phyloP scores from a whole-genome alignment of 2,888 invertebrate genomes.

The Didymodactylos carnosus region DNA sequence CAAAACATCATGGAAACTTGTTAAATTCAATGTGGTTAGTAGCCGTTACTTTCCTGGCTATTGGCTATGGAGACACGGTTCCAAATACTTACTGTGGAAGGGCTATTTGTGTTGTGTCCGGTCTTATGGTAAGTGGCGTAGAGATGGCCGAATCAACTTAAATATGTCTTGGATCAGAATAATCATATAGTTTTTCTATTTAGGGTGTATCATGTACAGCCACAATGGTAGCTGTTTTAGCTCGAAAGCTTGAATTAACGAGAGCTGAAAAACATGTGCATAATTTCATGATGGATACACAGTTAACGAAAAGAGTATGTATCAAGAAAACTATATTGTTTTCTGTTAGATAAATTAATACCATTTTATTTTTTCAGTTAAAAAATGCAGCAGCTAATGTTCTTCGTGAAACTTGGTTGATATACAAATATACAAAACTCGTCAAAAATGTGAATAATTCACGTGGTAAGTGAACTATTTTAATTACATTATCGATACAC shows the following conservation, averaged over 20 bases:
- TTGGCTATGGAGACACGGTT: constrained; percentile 95
- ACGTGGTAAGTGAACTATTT: no score
- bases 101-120: constrained; percentile 93
- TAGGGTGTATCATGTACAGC: constrained; percentile 68
- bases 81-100: constrained; percentile 99
- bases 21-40: constrained; percentile 97
- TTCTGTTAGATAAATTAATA: not conserved
- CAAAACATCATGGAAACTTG: constrained; percentile 61
- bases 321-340: not conserved
- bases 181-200: not conserved
- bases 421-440: constrained; percentile 95
- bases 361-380: constrained; percentile 44
- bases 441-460: constrained; percentile 88
- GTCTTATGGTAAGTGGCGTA: constrained; percentile 62
- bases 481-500: no score
- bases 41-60: constrained; percentile 97
- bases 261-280: constrained; percentile 99
- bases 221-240: constrained; percentile 92
- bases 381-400: constrained; percentile 99
- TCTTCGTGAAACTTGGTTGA: constrained; percentile 95
- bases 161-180: not conserved
- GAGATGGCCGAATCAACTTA: not conserved
- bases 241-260: constrained; percentile 91
- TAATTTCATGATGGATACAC: constrained; percentile 99
- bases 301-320: constrained; percentile 87